Conservation (phyloP, 2,888 invertebrate species). For the Platycheirus rosarum region DNA sequence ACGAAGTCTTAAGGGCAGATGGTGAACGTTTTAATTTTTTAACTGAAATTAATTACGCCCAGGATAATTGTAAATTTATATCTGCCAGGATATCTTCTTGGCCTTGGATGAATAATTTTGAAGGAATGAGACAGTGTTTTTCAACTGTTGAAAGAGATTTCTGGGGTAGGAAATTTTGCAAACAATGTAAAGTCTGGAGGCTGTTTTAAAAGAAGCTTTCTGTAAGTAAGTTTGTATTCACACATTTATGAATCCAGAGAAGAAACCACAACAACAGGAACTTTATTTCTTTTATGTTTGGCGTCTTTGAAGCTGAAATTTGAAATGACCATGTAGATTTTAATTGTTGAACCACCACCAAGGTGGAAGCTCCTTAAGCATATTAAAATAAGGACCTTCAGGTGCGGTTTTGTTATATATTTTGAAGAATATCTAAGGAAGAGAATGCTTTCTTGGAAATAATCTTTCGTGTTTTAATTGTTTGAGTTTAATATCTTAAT, state of each 20-base stretch:
- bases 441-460: no score
- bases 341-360: no score
- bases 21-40: constrained; percentile 27
- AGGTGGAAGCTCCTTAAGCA: no score
- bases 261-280: no score
- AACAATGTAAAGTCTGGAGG: neutral
- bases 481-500: no score
- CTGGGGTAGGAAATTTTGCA: neutral
- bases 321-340: no score
- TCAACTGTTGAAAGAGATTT: neutral
- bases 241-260: neutral
- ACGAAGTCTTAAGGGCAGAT: constrained; percentile 18
- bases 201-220: neutral
- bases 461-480: no score
- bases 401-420: no score
- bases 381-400: no score
- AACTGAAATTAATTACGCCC: constrained; percentile 16
- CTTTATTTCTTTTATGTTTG: no score
- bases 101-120: neutral
- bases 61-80: constrained; percentile 7
- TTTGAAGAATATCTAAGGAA: no score
- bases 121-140: neutral
- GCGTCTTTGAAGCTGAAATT: no score
- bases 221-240: neutral
- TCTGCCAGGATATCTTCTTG: neutral